Conservation (phyloP, 2,888 invertebrate species). For the Euzetes globulus region DNA sequence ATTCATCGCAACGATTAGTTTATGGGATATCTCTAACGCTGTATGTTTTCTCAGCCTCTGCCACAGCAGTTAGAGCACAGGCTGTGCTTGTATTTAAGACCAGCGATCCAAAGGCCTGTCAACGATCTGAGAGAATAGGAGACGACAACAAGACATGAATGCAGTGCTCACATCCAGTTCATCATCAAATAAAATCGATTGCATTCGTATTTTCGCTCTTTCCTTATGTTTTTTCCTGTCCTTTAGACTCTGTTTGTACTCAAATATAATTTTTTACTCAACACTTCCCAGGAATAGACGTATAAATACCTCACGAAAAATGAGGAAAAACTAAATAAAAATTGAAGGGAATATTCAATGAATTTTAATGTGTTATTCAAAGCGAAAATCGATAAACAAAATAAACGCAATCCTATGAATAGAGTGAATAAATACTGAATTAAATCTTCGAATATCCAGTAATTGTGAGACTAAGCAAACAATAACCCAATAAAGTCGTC, state of each 20-base stretch:
- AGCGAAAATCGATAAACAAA: too few species aligned
- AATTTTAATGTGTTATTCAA: too few species aligned
- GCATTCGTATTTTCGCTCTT: not conserved
- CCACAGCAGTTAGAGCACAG: too few species aligned
- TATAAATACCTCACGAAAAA: too few species aligned
- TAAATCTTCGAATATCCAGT: too few species aligned
- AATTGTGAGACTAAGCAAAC: too few species aligned
- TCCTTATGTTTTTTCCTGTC: not conserved
- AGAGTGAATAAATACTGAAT: too few species aligned
- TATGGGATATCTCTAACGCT: not conserved
- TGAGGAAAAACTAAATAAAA: too few species aligned
- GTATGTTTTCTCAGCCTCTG: not conserved
- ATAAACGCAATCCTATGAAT: too few species aligned
- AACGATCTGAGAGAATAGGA: not conserved
- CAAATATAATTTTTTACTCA: not conserved
- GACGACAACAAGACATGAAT: not conserved
- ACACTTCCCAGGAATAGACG: too few species aligned
- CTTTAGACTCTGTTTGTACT: not conserved
- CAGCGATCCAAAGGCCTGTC: not conserved
- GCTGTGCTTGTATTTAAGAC: not conserved
- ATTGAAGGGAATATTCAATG: too few species aligned
- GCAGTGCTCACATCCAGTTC: not conserved
- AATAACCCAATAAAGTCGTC: too few species aligned
- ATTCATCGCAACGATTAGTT: not conserved
- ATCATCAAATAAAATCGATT: constrained; percentile 4